Evolutionary conservation across 1,140 invertebrate species (phyloP).

Genomic region (Anthonomus grandis): DNA sequence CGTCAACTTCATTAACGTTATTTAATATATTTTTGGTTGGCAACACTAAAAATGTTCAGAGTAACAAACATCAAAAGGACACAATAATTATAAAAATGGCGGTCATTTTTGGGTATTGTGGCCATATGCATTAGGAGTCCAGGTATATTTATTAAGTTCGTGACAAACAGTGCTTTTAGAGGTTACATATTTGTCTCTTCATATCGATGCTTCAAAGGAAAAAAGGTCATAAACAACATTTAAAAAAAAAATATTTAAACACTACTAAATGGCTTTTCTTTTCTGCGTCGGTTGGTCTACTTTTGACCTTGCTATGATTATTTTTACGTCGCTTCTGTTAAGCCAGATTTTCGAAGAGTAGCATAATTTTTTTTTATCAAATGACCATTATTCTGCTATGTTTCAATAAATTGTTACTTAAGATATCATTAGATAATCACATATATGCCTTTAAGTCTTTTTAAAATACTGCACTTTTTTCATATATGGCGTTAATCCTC

Average conservation of each 20-base stretch:
- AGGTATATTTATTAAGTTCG: no score
- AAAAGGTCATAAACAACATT: not conserved
- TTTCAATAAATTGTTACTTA: constrained; percentile 6
- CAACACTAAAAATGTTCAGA: no score
- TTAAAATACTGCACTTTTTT: not conserved
- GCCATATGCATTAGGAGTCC: no score
- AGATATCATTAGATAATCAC: not conserved
- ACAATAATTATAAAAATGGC: no score
- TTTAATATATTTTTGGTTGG: no score
- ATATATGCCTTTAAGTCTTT: not conserved
- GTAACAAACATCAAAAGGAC: no score
- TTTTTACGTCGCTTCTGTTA: constrained; percentile 3
- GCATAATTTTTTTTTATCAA: constrained; percentile 1
- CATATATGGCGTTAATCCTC: not conserved
- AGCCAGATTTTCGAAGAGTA: constrained; percentile 1
- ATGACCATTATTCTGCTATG: constrained; percentile 1
- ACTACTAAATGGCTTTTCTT: constrained; percentile 1
- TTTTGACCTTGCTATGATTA: not conserved
- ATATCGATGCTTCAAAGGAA: constrained; percentile 6
- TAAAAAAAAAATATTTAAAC: constrained; percentile 1
- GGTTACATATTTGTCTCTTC: no score
- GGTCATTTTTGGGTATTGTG: no score
- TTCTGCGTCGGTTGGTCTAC: constrained; percentile 4
- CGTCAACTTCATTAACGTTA: no score
- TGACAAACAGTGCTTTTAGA: no score